Evolutionary conservation across 2,888 invertebrate species (phyloP).

Genomic region (Rotaria sp.): DNA sequence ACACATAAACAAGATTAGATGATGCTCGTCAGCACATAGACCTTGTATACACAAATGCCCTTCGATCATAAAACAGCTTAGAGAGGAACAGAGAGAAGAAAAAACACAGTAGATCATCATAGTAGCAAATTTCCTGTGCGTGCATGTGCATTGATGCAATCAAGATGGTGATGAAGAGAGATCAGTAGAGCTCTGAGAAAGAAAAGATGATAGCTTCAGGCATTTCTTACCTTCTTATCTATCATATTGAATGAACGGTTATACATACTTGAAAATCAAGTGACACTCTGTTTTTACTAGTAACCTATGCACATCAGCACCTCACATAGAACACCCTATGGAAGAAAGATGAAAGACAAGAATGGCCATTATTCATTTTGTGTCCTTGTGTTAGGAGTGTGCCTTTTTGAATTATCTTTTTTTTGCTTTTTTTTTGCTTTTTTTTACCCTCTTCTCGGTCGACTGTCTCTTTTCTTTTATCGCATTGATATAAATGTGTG

Average conservation of each 20-base stretch:
- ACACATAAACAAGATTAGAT: neutral
- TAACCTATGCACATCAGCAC: conserved; percentile 11
- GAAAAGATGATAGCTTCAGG: neutral
- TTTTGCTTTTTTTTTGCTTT: neutral
- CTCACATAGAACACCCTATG: neutral
- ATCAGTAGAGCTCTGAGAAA: neutral
- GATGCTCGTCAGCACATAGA: neutral
- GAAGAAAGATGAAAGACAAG: conserved; percentile 17
- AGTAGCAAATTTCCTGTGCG: conserved; percentile 15
- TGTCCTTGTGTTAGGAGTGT: neutral
- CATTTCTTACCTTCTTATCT: conserved; percentile 9
- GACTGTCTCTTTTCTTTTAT: conserved; percentile 9
- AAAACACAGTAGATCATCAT: neutral
- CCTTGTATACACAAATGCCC: neutral
- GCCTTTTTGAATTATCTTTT: conserved; percentile 21
- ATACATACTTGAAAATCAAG: neutral
- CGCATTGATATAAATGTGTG: neutral
- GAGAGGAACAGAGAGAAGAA: neutral
- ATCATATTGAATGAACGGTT: neutral
- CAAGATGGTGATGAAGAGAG: neutral
- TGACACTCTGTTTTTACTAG: neutral
- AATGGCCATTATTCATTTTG: neutral
- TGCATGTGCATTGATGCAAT: conserved; percentile 19
- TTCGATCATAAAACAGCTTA: neutral
- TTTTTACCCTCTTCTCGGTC: neutral